A percentile compares a stretch with the other conserved stretches of the same genome.
phyloP scores from a whole-genome alignment of 2,797 vertebrate genomes.

The Neosalanx taihuensis region DNA sequence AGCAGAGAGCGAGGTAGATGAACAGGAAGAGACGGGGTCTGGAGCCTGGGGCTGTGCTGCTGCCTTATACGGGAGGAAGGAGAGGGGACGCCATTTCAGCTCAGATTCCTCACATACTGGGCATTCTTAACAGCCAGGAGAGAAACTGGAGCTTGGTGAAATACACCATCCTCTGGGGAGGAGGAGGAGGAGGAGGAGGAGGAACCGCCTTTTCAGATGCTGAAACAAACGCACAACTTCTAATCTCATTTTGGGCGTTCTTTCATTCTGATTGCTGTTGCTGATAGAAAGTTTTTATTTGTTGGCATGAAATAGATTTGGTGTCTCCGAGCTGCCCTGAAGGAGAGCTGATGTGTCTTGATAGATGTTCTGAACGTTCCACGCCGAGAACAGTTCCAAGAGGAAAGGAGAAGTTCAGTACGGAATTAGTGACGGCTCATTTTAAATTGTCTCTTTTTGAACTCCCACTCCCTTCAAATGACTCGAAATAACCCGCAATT shows the following conservation, averaged over 20 bases:
- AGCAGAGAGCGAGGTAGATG: slow-evolving; percentile 14
- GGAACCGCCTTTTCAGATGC: not conserved
- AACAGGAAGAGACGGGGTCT: slow-evolving; percentile 34
- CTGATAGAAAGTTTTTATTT: slow-evolving; percentile 47
- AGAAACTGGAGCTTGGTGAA: slow-evolving; percentile 7
- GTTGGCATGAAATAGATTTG: slow-evolving; percentile 45
- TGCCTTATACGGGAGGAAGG: slow-evolving; percentile 40
- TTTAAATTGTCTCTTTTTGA: too few relatives aligned
- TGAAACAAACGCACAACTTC: slow-evolving; percentile 22
- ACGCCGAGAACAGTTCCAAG: not conserved
- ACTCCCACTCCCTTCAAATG: too few relatives aligned
- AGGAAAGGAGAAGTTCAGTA: slow-evolving; percentile 35
- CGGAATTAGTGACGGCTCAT: not conserved
- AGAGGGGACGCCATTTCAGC: slow-evolving; percentile 11
- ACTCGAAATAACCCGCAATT: too few relatives aligned
- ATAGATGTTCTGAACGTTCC: slow-evolving; percentile 25
- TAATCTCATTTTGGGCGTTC: slow-evolving; percentile 43
- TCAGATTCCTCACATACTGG: slow-evolving; percentile 42
- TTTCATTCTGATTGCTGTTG: slow-evolving; percentile 44
- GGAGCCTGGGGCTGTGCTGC: slow-evolving; percentile 20
- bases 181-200: not conserved
- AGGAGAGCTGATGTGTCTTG: slow-evolving; percentile 34
- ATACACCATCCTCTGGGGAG: not conserved
- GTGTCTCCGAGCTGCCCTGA: slow-evolving; percentile 23
- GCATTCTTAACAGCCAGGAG: slow-evolving; percentile 35